phyloP scores from a whole-genome alignment of 2,113 vertebrate species.

The Zingel zingel region DNA sequence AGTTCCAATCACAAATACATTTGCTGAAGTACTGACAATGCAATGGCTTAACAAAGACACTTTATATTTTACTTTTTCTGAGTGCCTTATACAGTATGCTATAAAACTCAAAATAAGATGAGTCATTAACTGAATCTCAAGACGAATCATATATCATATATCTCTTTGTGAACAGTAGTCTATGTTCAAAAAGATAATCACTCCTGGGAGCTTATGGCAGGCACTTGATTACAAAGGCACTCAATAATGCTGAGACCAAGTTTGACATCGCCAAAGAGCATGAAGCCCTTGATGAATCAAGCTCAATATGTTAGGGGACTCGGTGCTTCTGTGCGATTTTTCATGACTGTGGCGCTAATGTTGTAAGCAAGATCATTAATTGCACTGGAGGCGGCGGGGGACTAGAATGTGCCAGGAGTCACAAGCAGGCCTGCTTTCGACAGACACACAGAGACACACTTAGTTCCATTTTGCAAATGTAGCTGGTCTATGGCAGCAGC shows the following conservation, averaged over 20 bases:
- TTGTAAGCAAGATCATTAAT: conserved; percentile 73
- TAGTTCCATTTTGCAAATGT: conserved; percentile 19
- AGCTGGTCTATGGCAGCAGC: conserved; percentile 24
- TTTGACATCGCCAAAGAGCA: conserved; percentile 65
- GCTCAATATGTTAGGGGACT: conserved; percentile 59
- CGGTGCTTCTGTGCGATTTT: conserved; percentile 54
- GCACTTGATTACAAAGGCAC: conserved; percentile 55
- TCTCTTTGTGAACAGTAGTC: conserved; percentile 10
- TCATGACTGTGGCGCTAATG: conserved; percentile 68
- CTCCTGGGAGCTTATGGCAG: conserved; percentile 42
- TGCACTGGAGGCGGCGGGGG: conserved; percentile 32
- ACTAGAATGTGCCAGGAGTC: conserved; percentile 34
- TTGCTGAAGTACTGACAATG: conserved; percentile 11
- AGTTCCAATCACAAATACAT: not conserved
- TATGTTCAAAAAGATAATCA: conserved; percentile 30
- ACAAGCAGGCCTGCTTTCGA: conserved; percentile 5
- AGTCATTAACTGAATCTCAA: conserved; percentile 37
- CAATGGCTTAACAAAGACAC: conserved; percentile 20
- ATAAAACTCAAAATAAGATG: conserved; percentile 2
- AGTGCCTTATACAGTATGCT: not conserved
- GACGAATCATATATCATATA: conserved; percentile 26
- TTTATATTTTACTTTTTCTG: not conserved
- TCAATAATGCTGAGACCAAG: conserved; percentile 59
- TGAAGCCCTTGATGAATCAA: conserved; percentile 66
- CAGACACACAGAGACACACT: conserved; percentile 22